These are phyloP conservation scores for Glaucopsyche alexis DNA, from an alignment of 2,888 invertebrate species.

Conservation along the genomic window DNA sequence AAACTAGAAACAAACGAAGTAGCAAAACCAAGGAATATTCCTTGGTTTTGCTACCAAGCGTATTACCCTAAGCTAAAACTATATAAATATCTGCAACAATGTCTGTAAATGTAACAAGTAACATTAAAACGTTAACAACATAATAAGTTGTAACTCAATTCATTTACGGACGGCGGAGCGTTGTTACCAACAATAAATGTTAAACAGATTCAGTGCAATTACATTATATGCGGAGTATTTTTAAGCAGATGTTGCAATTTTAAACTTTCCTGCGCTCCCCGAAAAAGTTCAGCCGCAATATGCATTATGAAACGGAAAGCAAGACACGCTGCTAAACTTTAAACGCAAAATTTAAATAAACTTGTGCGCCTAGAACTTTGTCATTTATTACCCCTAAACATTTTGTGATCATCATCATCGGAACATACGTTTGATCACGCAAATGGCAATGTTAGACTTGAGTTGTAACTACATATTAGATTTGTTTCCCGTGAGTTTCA, in stretches of 20 bases:
- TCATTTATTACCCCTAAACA: constrained; percentile 4
- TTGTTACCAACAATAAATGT: constrained; percentile 15
- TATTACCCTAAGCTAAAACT: neutral
- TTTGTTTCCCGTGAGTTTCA: too few species aligned
- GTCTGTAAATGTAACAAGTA: neutral
- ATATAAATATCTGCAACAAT: neutral
- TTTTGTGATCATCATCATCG: neutral
- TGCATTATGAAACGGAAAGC: constrained; percentile 20
- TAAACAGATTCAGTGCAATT: constrained; percentile 19
- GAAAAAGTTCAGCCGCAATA: constrained; percentile 12
- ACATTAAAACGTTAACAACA: constrained; percentile 9
- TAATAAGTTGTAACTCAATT: constrained; percentile 19
- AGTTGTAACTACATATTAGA: too few species aligned
- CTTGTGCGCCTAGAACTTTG: constrained; percentile 5
- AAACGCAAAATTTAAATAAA: constrained; percentile 19
- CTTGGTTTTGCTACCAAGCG: too few species aligned
- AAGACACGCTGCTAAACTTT: constrained; percentile 11
- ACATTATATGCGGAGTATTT: constrained; percentile 18
- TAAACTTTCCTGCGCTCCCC: constrained; percentile 16
- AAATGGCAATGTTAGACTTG: too few species aligned
- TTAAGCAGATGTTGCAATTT: constrained; percentile 25
- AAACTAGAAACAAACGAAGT: too few species aligned
- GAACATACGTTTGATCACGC: neutral
- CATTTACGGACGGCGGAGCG: neutral
- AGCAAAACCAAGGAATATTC: too few species aligned